Conservation (phyloP, 2,888 invertebrate genomes). For the Dascillus cervinus region DNA sequence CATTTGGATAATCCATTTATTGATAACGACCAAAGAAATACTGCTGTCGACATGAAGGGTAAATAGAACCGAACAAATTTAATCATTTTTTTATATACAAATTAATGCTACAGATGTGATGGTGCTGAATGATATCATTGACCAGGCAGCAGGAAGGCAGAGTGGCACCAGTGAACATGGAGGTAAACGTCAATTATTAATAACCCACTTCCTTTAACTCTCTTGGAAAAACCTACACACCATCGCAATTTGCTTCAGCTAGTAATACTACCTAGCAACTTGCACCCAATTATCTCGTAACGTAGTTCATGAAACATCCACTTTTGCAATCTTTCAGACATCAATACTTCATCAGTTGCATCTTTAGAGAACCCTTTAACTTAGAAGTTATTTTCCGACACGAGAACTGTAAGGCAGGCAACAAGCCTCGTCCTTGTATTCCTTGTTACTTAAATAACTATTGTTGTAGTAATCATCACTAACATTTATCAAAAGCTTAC, state of each 20-base stretch:
- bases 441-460: no score
- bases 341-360: no score
- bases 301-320: no score
- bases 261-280: slow-evolving; percentile 14
- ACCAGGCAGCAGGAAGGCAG: slow-evolving; percentile 86
- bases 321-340: no score
- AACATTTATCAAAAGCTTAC: no score
- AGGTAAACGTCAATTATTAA: slow-evolving; percentile 62
- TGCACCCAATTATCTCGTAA: background rate
- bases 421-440: no score
- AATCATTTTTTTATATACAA: slow-evolving; percentile 3
- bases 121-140: slow-evolving; percentile 94
- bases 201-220: background rate
- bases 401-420: no score
- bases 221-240: slow-evolving; percentile 36
- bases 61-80: no score
- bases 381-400: no score
- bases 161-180: slow-evolving; percentile 80
- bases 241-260: slow-evolving; percentile 41
- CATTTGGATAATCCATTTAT: slow-evolving; percentile 88
- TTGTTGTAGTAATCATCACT: no score
- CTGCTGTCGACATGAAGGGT: slow-evolving; percentile 85
- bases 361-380: no score
- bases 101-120: slow-evolving; percentile 73
- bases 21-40: slow-evolving; percentile 77